phyloP scores from a whole-genome alignment of 2,113 vertebrate species.

The Noturus placidus region DNA sequence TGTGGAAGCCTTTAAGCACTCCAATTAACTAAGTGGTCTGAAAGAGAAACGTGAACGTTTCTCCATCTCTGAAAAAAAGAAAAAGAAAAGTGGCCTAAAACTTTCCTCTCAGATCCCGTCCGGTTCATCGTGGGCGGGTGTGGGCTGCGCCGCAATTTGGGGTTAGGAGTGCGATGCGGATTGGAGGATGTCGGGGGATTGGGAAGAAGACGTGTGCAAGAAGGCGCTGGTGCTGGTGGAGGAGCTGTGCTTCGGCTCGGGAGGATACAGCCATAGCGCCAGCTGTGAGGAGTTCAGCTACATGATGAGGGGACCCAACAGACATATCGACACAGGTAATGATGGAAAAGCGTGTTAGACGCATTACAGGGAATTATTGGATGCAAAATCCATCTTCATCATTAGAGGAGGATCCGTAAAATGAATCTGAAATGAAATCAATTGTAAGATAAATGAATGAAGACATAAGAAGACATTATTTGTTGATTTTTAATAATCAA shows the following conservation, averaged over 20 bases:
- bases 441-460: background rate
- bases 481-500: background rate
- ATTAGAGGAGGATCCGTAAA: no score
- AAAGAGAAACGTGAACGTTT: constrained; percentile 23
- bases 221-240: constrained; percentile 83
- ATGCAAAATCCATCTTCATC: background rate
- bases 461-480: background rate
- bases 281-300: constrained; percentile 85
- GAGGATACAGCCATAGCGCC: constrained; percentile 77
- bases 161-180: constrained; percentile 76
- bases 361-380: background rate
- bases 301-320: constrained; percentile 75
- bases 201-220: constrained; percentile 88
- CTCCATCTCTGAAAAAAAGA: constrained; percentile 39
- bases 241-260: constrained; percentile 82
- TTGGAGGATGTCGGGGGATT: constrained; percentile 90
- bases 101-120: constrained; percentile 57
- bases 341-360: background rate
- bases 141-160: constrained; percentile 64
- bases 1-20: constrained; percentile 50
- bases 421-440: no score
- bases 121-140: constrained; percentile 63
- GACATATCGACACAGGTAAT: constrained; percentile 79
- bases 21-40: constrained; percentile 55
- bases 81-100: constrained; percentile 61